Percentiles rank a stretch among this genome's conserved stretches.
phyloP scores from a whole-genome alignment of 2,888 invertebrate genomes.

The Nemotelus nigrinus region DNA sequence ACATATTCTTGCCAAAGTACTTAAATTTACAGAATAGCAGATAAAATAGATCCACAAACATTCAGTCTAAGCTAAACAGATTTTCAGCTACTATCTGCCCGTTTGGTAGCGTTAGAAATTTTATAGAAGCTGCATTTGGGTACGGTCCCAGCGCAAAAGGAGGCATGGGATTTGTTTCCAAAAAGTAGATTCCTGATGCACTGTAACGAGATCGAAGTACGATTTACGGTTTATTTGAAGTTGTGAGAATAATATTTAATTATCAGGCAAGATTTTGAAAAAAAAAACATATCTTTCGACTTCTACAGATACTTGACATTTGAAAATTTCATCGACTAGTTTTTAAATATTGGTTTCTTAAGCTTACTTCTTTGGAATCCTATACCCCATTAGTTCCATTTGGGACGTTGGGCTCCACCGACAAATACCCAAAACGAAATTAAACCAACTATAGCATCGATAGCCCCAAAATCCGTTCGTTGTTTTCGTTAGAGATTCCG shows the following conservation, averaged over 20 bases:
- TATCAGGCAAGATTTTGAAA: no score
- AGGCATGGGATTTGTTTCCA: conserved; percentile 65
- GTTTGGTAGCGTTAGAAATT: conserved; percentile 5
- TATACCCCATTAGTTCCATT: conserved; percentile 67
- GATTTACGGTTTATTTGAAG: neutral
- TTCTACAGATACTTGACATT: no score
- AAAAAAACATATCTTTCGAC: neutral
- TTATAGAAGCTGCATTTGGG: conserved; percentile 29
- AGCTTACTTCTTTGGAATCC: conserved; percentile 66
- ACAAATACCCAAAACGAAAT: conserved; percentile 68
- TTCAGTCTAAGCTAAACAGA: neutral
- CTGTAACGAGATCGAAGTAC: conserved; percentile 60
- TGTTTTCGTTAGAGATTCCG: conserved; percentile 67
- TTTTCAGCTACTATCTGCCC: conserved; percentile 12
- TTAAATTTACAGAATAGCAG: no score
- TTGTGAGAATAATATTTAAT: neutral
- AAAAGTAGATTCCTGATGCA: conserved; percentile 66
- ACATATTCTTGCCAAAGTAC: no score
- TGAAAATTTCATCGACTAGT: no score
- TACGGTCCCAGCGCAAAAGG: conserved; percentile 65
- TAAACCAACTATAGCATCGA: conserved; percentile 67
- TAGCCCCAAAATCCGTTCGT: conserved; percentile 69
- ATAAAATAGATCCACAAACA: no score
- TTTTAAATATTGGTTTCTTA: no score
- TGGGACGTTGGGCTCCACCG: conserved; percentile 47